Base-by-base conservation (phyloP, 2,888 invertebrate species). In the Drosophila stalkeri region DNA sequence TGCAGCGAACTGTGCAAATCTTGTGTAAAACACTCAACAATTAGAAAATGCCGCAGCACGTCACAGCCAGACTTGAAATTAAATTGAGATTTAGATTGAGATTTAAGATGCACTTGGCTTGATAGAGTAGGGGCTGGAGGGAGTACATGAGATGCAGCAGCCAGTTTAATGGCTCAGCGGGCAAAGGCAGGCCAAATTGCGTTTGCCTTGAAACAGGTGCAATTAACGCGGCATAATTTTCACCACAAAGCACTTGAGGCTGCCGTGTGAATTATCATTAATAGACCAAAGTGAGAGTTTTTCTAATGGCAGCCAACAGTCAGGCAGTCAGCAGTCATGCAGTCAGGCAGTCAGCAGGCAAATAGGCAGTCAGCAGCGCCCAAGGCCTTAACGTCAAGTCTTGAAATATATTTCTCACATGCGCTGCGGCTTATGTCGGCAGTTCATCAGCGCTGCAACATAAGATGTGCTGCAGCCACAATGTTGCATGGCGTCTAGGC, bases 211-310 rank as follows among this genome's bases (percentile, higher is more conserved):
- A 72, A 66, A 72, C 69, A 54, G 65, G 59, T 59, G 85, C 85
- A 86, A 86, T 86, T 86, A 86, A 70, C 85, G 85, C 74, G 77
- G 75, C 82, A 89, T 77, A 74, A 84, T 89, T 84, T 83, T 75
- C 80, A 70, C 79, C 70, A 77, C 69, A 81, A 72, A 76, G 67
- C 70, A 74, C 86, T 80, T 67, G 39, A 64, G 73, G 72, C 80
- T 69, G 76, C 70, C 80, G 81, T 83, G 89, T 87, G 73, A 87
- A 84, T 86, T 82, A 84, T 87, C 87, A 88, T 86, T 87, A 89
- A 80, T 87, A 85, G 82, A 75, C 69, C 85, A 82, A 85, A 77
- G 87, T 87, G 87, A 87, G 77, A 81, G 75, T 77, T 63, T 62
- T 39, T 47, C 55, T 55, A 55, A 55, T 55, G 41, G 55, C 54